Conservation (phyloP, 2,113 vertebrate genomes). For the Shinisaurus crocodilurus region DNA sequence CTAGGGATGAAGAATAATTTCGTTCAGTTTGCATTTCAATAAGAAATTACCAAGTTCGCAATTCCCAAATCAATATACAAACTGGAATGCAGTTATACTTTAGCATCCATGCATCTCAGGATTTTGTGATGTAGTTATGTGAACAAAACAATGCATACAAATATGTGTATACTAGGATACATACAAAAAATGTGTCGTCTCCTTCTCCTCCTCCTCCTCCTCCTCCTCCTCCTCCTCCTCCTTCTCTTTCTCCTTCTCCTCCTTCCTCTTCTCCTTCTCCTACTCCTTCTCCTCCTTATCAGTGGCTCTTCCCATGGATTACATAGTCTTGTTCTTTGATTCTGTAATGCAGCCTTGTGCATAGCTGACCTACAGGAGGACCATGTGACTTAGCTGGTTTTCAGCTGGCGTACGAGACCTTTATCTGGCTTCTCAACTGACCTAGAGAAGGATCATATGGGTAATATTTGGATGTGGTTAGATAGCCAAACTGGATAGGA, state of each 20-base stretch:
- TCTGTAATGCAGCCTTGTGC: not conserved
- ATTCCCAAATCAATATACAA: not conserved
- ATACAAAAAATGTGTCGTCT: not conserved
- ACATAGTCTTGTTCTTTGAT: not conserved
- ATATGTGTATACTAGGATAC: not conserved
- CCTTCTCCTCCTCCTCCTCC: not conserved
- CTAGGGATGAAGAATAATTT: not conserved
- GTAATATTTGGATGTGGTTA: not conserved
- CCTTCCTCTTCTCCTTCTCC: no score
- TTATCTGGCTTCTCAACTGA: not conserved
- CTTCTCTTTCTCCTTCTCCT: no score
- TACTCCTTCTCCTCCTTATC: not conserved
- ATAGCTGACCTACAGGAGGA: not conserved
- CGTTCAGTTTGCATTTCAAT: not conserved
- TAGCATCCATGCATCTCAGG: not conserved
- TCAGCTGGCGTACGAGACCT: not conserved
- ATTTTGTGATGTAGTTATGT: not conserved
- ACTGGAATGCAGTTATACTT: not conserved
- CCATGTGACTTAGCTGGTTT: not conserved
- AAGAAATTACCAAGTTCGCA: not conserved
- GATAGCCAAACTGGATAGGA: not conserved
- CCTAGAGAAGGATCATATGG: not conserved
- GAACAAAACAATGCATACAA: not conserved
- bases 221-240: no score
- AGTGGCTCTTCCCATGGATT: not conserved